Conservation (phyloP, 2,888 invertebrate species). For the Epinotia demarniana region DNA sequence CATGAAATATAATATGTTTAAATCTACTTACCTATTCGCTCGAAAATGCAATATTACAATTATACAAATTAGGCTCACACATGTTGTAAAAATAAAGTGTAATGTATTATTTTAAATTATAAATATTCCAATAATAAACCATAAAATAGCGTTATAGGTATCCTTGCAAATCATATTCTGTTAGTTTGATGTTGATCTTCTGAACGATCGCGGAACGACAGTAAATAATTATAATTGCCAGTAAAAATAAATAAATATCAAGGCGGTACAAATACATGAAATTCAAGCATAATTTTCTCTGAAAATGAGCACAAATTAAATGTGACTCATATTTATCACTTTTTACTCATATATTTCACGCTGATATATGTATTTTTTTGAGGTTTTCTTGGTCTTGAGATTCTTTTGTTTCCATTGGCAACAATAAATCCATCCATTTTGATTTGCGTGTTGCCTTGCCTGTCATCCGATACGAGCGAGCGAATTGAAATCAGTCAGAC, state of each 20-base stretch:
- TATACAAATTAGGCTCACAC: neutral
- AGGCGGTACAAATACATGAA: neutral
- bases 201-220: conserved; percentile 17
- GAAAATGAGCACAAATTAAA: too few species aligned
- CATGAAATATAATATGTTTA: neutral
- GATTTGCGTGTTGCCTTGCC: conserved; percentile 39
- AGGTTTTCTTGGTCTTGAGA: neutral
- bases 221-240: neutral
- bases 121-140: neutral
- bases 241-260: neutral
- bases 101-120: neutral
- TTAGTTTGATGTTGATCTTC: neutral
- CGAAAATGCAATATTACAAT: neutral
- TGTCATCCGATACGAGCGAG: conserved; percentile 23
- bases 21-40: too few species aligned
- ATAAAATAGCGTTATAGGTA: neutral
- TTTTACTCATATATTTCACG: too few species aligned
- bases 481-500: conserved; percentile 41
- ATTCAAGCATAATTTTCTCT: too few species aligned
- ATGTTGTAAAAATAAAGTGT: neutral
- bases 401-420: conserved; percentile 15
- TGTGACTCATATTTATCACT: neutral
- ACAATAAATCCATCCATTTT: conserved; percentile 41
- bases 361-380: neutral
- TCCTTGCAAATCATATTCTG: neutral